Evolutionary conservation across 1,140 invertebrate genomes (phyloP).

Genomic region (Venturia canescens): DNA sequence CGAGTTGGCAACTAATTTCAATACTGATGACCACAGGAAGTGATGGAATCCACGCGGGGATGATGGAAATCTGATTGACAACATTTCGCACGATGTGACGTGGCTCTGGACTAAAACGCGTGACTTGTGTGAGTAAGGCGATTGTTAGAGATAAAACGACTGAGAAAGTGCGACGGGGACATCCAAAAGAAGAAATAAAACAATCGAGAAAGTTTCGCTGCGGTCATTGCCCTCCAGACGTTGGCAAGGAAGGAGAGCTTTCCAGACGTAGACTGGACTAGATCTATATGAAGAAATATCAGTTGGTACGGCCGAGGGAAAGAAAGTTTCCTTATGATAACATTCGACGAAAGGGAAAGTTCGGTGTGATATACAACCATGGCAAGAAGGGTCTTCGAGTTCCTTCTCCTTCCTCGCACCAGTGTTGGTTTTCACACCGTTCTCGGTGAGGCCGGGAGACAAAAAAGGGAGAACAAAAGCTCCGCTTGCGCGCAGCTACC

Average conservation of each 20-base stretch:
- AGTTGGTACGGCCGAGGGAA: neutral
- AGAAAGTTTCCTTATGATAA: constrained; percentile 41
- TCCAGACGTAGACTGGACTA: constrained; percentile 5
- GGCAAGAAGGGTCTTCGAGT: neutral
- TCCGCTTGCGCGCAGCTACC: neutral
- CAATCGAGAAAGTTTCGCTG: neutral
- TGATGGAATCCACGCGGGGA: too few relatives aligned
- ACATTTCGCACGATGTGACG: neutral
- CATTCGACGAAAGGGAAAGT: constrained; percentile 39
- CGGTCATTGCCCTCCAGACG: constrained; percentile 34
- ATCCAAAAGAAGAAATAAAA: neutral
- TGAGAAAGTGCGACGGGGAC: constrained; percentile 10
- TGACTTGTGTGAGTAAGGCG: neutral
- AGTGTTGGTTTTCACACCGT: constrained; percentile 12
- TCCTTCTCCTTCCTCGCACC: neutral
- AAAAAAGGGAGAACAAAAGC: neutral
- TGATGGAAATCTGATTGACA: neutral
- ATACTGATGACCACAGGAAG: too few relatives aligned
- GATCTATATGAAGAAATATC: constrained; percentile 24
- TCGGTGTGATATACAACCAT: neutral
- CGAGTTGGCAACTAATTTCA: too few relatives aligned
- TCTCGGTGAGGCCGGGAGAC: neutral
- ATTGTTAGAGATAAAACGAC: neutral
- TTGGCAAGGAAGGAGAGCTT: neutral
- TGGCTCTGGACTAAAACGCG: neutral